A percentile compares a stretch with the other conserved stretches of the same genome.
These are phyloP conservation scores for Gallinago jamesoni DNA, from an alignment of 2,113 vertebrate species.

Conservation along the genomic window DNA sequence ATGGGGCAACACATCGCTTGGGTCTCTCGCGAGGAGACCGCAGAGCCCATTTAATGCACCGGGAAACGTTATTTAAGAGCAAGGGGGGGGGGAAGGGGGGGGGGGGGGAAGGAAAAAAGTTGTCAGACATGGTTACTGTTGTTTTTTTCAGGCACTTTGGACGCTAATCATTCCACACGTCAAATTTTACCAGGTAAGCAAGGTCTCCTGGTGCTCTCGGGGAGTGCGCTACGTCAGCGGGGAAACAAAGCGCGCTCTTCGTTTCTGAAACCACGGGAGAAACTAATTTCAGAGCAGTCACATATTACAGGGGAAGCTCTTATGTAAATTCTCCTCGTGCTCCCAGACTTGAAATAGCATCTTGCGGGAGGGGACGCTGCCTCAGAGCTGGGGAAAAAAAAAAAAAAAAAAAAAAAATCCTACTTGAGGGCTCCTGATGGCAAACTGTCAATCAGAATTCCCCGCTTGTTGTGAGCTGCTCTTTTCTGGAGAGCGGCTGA, in stretches of 20 bases:
- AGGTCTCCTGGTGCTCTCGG: neutral
- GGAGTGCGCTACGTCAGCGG: neutral
- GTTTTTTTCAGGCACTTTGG: constrained; percentile 1
- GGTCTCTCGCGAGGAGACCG: neutral
- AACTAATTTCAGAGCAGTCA: neutral
- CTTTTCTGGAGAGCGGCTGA: neutral
- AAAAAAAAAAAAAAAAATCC: constrained; percentile 11
- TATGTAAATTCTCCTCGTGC: constrained; percentile 3
- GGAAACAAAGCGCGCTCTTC: constrained; percentile 13
- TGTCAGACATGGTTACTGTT: neutral
- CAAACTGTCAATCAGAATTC: constrained; percentile 32
- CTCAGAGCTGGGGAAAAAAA: neutral
- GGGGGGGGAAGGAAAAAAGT: neutral
- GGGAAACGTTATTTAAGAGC: constrained; percentile 42
- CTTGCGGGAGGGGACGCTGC: neutral
- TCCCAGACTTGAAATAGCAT: constrained; percentile 14
- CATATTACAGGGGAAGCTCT: neutral
- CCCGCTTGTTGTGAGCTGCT: neutral
- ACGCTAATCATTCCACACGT: constrained; percentile 1
- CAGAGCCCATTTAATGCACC: constrained; percentile 3
- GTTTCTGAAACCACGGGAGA: constrained; percentile 10
- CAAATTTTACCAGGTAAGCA: constrained; percentile 39
- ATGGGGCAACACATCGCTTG: neutral
- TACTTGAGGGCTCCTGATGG: constrained; percentile 35
- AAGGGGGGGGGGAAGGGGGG: no score